Conservation (phyloP, 2,888 invertebrate genomes). For the Bombylius major region DNA sequence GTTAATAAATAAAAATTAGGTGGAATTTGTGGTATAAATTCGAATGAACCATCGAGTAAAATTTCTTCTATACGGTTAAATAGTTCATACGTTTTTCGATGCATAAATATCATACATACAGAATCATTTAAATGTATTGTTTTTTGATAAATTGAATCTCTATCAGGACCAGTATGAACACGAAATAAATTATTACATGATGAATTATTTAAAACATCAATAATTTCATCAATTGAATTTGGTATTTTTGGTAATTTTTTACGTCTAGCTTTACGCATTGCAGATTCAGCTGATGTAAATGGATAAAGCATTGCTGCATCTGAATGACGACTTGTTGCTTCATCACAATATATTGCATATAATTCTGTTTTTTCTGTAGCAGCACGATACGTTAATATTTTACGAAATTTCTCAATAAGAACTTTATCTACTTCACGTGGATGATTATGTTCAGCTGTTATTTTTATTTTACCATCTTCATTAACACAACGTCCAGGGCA, state of each 20-base stretch:
- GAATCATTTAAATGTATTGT: constrained; percentile 16
- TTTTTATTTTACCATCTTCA: constrained; percentile 18
- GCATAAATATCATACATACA: constrained; percentile 20
- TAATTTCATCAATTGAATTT: constrained; percentile 17
- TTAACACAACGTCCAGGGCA: constrained; percentile 19
- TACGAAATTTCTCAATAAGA: constrained; percentile 21
- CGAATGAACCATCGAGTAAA: constrained; percentile 19
- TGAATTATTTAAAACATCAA: constrained; percentile 16
- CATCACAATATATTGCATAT: constrained; percentile 21
- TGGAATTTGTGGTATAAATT: constrained; percentile 15
- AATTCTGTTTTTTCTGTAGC: constrained; percentile 18
- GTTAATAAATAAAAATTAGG: constrained; percentile 18
- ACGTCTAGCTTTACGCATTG: constrained; percentile 22
- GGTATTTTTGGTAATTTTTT: constrained; percentile 20
- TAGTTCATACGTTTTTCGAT: constrained; percentile 18
- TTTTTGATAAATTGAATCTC: constrained; percentile 20
- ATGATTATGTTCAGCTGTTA: constrained; percentile 20
- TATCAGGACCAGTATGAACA: constrained; percentile 18
- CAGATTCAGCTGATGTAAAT: constrained; percentile 20
- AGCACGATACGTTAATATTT: constrained; percentile 20
- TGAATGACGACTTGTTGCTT: constrained; percentile 20
- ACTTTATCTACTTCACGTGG: constrained; percentile 18
- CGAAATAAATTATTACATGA: constrained; percentile 16
- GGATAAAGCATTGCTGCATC: constrained; percentile 22
- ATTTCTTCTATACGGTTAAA: constrained; percentile 20